These are phyloP conservation scores for Corvus hawaiiensis DNA, from an alignment of 2,113 vertebrate genomes.

Conservation along the genomic window DNA sequence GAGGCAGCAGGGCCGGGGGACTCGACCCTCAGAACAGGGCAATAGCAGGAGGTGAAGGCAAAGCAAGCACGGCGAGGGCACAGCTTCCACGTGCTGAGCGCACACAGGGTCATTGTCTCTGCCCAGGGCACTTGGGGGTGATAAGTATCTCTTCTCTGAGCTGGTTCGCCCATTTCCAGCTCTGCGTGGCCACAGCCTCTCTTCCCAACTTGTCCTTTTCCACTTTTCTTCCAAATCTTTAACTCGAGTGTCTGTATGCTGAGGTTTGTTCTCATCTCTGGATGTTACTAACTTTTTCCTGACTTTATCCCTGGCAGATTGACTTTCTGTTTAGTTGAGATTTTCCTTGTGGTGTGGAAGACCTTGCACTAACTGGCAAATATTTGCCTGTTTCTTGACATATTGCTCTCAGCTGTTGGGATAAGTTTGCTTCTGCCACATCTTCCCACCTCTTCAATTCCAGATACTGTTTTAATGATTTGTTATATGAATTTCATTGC, in stretches of 20 bases:
- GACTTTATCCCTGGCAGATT: background rate
- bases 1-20: background rate
- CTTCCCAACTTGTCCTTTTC: background rate
- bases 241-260: background rate
- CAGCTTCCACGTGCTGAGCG: rapidly evolving
- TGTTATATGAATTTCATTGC: background rate
- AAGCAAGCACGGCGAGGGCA: rapidly evolving
- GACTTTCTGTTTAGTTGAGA: background rate
- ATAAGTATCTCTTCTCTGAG: background rate
- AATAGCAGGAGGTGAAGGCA: background rate
- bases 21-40: background rate
- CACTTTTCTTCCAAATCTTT: background rate
- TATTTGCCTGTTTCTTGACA: background rate
- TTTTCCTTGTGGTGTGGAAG: background rate
- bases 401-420: background rate
- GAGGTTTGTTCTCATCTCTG: background rate
- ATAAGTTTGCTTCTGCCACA: background rate
- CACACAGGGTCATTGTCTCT: rapidly evolving
- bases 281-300: background rate
- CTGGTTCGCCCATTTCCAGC: background rate
- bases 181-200: background rate
- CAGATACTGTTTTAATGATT: background rate
- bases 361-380: background rate
- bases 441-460: background rate
- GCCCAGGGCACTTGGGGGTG: rapidly evolving